These are phyloP conservation scores for Pherbina coryleti DNA, from an alignment of 2,888 invertebrate genomes.

Conservation along the genomic window DNA sequence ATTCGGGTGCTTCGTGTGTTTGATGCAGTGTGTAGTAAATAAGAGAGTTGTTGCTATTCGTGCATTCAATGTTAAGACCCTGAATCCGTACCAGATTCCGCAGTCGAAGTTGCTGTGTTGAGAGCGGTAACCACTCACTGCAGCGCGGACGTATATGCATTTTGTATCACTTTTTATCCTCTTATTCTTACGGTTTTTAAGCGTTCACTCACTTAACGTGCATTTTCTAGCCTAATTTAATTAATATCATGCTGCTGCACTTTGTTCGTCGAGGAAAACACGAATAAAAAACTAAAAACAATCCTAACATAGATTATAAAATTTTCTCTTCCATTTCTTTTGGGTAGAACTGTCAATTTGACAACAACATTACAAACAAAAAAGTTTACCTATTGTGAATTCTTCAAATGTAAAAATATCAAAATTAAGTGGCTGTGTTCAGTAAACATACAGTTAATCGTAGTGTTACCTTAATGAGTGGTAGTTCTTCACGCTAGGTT, in stretches of 20 bases:
- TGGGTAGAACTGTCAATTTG: not conserved
- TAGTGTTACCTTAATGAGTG: too few relatives aligned
- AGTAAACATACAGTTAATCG: not conserved
- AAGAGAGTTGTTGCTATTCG: constrained; percentile 65
- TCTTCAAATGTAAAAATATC: not conserved
- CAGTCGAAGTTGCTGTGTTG: constrained; percentile 86
- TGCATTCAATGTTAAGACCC: constrained; percentile 73
- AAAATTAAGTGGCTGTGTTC: not conserved
- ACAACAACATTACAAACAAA: not conserved
- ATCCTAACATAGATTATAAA: not conserved
- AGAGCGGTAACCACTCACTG: constrained; percentile 73
- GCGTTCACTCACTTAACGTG: not conserved
- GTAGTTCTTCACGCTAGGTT: too few relatives aligned
- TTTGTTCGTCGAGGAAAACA: constrained; percentile 7
- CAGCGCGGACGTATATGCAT: constrained; percentile 63
- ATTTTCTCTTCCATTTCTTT: not conserved
- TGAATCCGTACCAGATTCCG: constrained; percentile 84
- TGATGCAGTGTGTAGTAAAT: constrained; percentile 86
- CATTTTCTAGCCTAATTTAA: constrained; percentile 25
- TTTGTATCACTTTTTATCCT: constrained; percentile 21
- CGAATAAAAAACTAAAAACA: constrained; percentile 19
- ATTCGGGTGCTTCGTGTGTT: constrained; percentile 84
- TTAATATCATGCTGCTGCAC: constrained; percentile 22
- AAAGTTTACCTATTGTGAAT: not conserved
- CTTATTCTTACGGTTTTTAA: not conserved